Percentiles rank a stretch among this genome's conserved stretches.
Evolutionary conservation across 2,888 invertebrate species (phyloP).

Genomic region (Sinhomidia bicolor): DNA sequence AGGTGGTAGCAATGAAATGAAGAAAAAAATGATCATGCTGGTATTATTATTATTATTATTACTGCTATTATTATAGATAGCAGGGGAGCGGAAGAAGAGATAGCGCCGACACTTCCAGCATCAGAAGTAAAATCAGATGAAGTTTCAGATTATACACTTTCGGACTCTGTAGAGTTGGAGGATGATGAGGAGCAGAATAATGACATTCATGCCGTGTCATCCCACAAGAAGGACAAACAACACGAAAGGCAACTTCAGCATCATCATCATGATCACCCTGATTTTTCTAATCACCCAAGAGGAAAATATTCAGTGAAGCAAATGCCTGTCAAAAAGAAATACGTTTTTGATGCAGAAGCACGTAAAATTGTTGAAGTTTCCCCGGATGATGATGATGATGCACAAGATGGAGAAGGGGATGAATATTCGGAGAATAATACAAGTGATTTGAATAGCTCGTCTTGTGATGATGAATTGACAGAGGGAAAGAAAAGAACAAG

Average conservation of each 20-base stretch:
- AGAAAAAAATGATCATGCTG: constrained; percentile 12
- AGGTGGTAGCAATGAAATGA: too few species aligned
- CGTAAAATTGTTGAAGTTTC: constrained; percentile 62
- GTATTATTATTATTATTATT: too few species aligned
- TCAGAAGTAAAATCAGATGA: constrained; percentile 48
- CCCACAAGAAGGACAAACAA: constrained; percentile 35
- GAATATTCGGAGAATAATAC: constrained; percentile 4
- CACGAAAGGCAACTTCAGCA: constrained; percentile 1
- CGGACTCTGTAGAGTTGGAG: constrained; percentile 51
- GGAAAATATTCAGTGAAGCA: constrained; percentile 60
- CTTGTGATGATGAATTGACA: constrained; percentile 21
- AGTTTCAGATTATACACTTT: constrained; percentile 68
- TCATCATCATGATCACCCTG: neutral
- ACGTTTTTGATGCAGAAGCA: constrained; percentile 57
- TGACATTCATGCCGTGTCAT: constrained; percentile 12
- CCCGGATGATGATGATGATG: constrained; percentile 40
- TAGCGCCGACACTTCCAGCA: neutral
- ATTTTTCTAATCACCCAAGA: constrained; percentile 28
- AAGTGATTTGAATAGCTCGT: constrained; percentile 52
- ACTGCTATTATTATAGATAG: constrained; percentile 23
- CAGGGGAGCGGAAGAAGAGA: constrained; percentile 21
- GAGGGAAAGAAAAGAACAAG: constrained; percentile 34
- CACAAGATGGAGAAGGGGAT: constrained; percentile 18
- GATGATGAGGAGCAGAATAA: constrained; percentile 47
- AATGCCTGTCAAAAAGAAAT: constrained; percentile 62